Conservation (phyloP, 2,888 invertebrate species). For the Periphyllus acericola region DNA sequence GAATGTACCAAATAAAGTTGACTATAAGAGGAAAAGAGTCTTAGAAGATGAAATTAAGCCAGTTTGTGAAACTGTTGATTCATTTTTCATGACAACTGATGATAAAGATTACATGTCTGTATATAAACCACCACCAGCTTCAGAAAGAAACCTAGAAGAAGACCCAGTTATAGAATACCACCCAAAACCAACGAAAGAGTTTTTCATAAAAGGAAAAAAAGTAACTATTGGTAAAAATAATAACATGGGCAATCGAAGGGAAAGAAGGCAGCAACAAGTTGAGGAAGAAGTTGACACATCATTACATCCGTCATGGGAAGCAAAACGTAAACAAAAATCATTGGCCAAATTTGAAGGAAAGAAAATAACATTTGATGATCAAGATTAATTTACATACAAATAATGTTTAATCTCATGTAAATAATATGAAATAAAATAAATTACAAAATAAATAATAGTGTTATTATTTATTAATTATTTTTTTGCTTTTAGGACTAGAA, state of each 20-base stretch:
- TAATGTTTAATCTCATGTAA: slow-evolving; percentile 46
- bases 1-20: neutral
- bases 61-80: slow-evolving; percentile 62
- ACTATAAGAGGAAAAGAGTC: slow-evolving; percentile 44
- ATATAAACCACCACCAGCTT: slow-evolving; percentile 41
- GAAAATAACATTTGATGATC: slow-evolving; percentile 64
- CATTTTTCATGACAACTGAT: slow-evolving; percentile 64
- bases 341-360: slow-evolving; percentile 64
- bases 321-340: slow-evolving; percentile 64
- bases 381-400: slow-evolving; percentile 47
- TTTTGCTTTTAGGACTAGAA: slow-evolving; percentile 80
- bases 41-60: slow-evolving; percentile 35
- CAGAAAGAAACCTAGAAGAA: neutral
- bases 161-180: neutral
- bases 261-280: slow-evolving; percentile 50
- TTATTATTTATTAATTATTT: slow-evolving; percentile 67
- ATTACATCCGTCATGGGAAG: slow-evolving; percentile 65
- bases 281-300: slow-evolving; percentile 57
- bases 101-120: slow-evolving; percentile 63
- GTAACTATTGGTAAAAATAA: slow-evolving; percentile 28
- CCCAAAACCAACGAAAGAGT: slow-evolving; percentile 19
- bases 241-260: slow-evolving; percentile 15
- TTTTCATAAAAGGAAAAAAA: slow-evolving; percentile 55
- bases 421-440: slow-evolving; percentile 31
- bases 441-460: slow-evolving; percentile 5